Base-by-base conservation (phyloP, 2,888 invertebrate genomes). In the Phorcus lineatus region DNA sequence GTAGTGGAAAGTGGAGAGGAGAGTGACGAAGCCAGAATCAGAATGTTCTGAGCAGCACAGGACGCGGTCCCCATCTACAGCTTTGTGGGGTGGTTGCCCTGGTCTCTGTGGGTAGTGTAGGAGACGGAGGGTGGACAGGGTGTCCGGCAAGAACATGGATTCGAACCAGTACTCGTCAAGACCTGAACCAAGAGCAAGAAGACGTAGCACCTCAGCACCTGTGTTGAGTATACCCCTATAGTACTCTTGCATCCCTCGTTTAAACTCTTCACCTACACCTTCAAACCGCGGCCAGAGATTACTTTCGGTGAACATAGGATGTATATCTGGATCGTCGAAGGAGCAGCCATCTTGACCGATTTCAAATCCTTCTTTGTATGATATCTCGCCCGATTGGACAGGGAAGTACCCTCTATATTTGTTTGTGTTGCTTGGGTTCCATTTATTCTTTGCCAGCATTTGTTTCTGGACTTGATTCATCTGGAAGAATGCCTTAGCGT, bases 401-500 rank as follows among this genome's bases (percentile, higher is more conserved):
- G 89, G 89, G 67, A 88, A 89, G 80, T 87, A 89, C 0, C 89
- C 89, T 7, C 89, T 82, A 77, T 88, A 89, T 0, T 86, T 82
- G 77, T 88, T 88, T 13, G 55, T 28, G 40, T 86, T 87, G 16
- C 84, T 80, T 0, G 83, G 79, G 28, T 86, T 87, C 86, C 87
- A 88, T 19, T 76, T 75, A 16, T 86, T 84, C 55, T 86, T 81
- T 28, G 84, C 74, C 24, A 88, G 57, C 17, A 55, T 70, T n/a
- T 82, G 62, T 78, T 85, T 88, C 9, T 79, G 81, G 40, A 86
- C 84, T 19, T 82, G 77, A 0, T 86, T 81, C 47, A 81, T 82
- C 6, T 76, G 77, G 57, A 89, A 89, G 78, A 88, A 89, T 86
- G 87, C 87, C 24, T 80, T 79, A 67, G 86, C 84, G 31, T 82